These are phyloP conservation scores for Sesamia inferens DNA, from an alignment of 2,888 invertebrate species.

Conservation along the genomic window DNA sequence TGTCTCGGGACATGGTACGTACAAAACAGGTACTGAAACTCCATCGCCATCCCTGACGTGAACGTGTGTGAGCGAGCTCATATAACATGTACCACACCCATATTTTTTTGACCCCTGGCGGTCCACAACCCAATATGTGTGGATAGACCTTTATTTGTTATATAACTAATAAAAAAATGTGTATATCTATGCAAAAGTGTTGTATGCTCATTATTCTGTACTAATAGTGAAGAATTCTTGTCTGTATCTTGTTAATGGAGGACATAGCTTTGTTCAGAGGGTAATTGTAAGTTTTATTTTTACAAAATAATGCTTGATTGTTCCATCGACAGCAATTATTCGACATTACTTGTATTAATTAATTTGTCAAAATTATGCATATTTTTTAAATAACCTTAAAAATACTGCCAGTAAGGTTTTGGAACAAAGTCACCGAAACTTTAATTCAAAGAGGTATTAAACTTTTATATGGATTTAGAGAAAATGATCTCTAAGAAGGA, in stretches of 20 bases:
- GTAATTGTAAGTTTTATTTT: constrained; percentile 57
- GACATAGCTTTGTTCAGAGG: constrained; percentile 39
- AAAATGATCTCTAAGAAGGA: constrained; percentile 32
- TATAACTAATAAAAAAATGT: constrained; percentile 1
- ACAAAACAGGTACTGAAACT: too few relatives aligned
- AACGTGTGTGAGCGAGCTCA: too few relatives aligned
- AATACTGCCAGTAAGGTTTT: constrained; percentile 27
- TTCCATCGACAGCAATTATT: constrained; percentile 29
- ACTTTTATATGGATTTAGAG: constrained; percentile 33
- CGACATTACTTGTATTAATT: constrained; percentile 8
- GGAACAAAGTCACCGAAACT: constrained; percentile 16
- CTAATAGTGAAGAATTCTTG: constrained; percentile 29
- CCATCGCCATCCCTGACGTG: too few relatives aligned
- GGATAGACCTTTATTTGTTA: constrained; percentile 16
- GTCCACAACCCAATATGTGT: too few relatives aligned
- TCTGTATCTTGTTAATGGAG: constrained; percentile 40
- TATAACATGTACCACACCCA: too few relatives aligned
- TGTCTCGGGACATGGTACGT: too few relatives aligned
- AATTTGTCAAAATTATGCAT: constrained; percentile 11
- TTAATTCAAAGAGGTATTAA: constrained; percentile 27
- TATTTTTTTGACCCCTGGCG: too few relatives aligned
- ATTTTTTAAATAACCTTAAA: constrained; percentile 17
- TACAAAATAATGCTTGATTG: constrained; percentile 51
- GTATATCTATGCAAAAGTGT: constrained; percentile 36
- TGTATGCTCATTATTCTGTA: constrained; percentile 43